Base-by-base conservation (phyloP, 2,113 vertebrate species). In the Hucho hucho region DNA sequence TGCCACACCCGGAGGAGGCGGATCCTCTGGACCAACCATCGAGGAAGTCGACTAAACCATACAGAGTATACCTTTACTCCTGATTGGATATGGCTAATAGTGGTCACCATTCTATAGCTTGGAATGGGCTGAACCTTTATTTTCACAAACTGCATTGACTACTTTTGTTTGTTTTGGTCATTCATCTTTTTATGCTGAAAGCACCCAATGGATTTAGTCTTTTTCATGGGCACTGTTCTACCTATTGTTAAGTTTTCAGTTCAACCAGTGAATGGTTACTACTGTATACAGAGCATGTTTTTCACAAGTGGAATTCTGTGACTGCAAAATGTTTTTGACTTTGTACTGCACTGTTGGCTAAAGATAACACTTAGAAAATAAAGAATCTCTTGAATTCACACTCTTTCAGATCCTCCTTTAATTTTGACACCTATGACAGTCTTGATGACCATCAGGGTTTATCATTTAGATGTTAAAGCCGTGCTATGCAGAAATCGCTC, bases 21-120 rank as follows among this genome's bases (percentile, higher is more conserved):
- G 74, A 1, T 83, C 90, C 11, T 89, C 91, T 12, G 90, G 91
- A 74, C 92, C 93, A 76, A 94, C 91, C 74, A 93, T 93, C 16
- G 92, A 94, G 76, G 92, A 93, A 81, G 92, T 94, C 0, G 91
- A 93, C 79, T 93, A 87, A 88, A 63, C 37, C 0, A 13, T 77
- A 58, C 63, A 18, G n/a, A 37, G 32, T 9, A 37, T 7, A 7
- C 53, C 1, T 49, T 43, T 43, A 43, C 37, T 53, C 14, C 49
- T 53, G 49, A 53, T 43, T 43, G 14, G 74, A 79, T 49, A 16
- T 72, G 13, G 4, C 22, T 79, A 32, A 13, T 70, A 67, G 73
- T 20, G 49, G 49, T 53, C 49, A 1, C 3, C 72, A 20, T 70
- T 64, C 43, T 18, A n/a, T 53, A 6, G 13, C 37, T 56, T 68